Conservation (phyloP, 1,140 invertebrate species). For the Sminthurinus signatus region DNA sequence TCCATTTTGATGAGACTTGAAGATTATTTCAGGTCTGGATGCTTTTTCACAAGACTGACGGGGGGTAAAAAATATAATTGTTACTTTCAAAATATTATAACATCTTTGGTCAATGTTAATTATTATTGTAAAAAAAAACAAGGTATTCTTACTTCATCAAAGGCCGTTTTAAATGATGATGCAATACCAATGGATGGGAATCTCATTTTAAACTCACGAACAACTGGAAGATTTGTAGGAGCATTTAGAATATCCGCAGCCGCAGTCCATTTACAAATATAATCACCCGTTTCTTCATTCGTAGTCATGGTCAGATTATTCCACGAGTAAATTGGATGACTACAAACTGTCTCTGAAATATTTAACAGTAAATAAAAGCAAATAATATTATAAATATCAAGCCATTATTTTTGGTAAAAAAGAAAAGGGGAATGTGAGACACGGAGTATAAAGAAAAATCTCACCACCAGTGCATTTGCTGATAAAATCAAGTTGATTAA, state of each 20-base stretch:
- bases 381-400: too few relatives aligned
- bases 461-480: neutral
- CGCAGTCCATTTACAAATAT: constrained; percentile 2
- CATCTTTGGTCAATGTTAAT: neutral
- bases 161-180: neutral
- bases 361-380: too few relatives aligned
- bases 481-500: neutral
- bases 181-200: neutral
- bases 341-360: neutral
- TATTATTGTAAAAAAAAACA: neutral
- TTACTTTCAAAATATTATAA: neutral
- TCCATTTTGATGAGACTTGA: neutral
- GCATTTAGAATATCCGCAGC: constrained; percentile 5
- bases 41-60: constrained; percentile 5
- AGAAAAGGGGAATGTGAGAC: too few relatives aligned
- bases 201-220: neutral
- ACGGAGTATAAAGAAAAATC: too few relatives aligned
- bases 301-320: neutral
- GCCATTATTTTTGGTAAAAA: too few relatives aligned
- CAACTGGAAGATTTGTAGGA: neutral
- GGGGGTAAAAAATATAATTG: neutral
- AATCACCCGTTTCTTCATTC: neutral
- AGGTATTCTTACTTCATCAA: neutral
- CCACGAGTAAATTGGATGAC: constrained; percentile 13
- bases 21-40: constrained; percentile 4